phyloP scores from a whole-genome alignment of 2,888 invertebrate genomes.

The Clepsis dumicolana region DNA sequence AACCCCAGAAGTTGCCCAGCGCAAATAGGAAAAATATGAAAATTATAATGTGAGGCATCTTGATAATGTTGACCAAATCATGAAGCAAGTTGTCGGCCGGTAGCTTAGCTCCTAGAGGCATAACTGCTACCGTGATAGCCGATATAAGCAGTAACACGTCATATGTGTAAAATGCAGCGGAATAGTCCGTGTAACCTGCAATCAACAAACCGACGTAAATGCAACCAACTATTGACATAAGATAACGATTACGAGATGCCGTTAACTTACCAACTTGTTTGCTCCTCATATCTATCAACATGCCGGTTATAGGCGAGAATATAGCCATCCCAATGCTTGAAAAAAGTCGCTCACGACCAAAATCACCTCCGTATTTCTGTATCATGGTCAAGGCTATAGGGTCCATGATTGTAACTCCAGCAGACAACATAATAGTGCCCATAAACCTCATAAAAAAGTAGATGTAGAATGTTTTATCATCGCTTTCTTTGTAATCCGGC shows the following conservation, averaged over 20 bases:
- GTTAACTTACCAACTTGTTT: constrained; percentile 82
- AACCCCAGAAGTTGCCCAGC: constrained; percentile 95
- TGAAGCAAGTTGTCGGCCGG: constrained; percentile 92
- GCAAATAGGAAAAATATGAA: constrained; percentile 93
- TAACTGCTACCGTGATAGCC: constrained; percentile 90
- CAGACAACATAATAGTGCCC: constrained; percentile 93
- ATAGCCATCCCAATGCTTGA: constrained; percentile 94
- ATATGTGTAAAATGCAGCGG: constrained; percentile 94
- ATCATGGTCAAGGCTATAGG: constrained; percentile 95
- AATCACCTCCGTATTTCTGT: constrained; percentile 93
- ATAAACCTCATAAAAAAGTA: constrained; percentile 93
- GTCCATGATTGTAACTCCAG: constrained; percentile 95
- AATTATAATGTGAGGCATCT: constrained; percentile 92
- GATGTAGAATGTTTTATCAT: constrained; percentile 92
- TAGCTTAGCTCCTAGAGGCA: constrained; percentile 92
- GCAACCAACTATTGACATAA: constrained; percentile 71
- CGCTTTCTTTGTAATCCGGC: constrained; percentile 92
- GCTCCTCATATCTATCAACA: constrained; percentile 91
- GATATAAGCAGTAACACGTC: constrained; percentile 91
- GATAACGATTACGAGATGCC: constrained; percentile 74
- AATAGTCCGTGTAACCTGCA: constrained; percentile 93
- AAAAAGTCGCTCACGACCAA: constrained; percentile 92
- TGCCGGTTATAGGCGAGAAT: constrained; percentile 92
- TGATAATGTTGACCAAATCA: constrained; percentile 91
- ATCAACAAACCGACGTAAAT: constrained; percentile 70